phyloP scores from a whole-genome alignment of 2,888 invertebrate genomes.

The Ctenicera cuprea region DNA sequence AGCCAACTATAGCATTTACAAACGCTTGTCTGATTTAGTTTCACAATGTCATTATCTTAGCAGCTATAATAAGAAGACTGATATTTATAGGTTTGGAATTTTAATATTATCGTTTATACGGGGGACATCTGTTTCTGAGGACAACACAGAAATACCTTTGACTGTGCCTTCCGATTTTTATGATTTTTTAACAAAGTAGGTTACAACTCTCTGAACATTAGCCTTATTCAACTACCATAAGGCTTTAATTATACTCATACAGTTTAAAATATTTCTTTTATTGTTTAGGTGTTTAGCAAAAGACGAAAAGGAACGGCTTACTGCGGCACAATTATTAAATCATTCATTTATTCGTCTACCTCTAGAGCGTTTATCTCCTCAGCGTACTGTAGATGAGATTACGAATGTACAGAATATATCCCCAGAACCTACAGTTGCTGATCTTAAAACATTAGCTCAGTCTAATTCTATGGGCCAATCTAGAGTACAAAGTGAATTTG shows the following conservation, averaged over 20 bases:
- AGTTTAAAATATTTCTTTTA: not conserved
- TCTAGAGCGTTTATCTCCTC: constrained; percentile 71
- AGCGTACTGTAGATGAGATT: constrained; percentile 66
- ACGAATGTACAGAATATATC: constrained; percentile 68
- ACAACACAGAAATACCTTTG: constrained; percentile 76
- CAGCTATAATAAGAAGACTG: constrained; percentile 79
- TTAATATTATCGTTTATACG: constrained; percentile 80
- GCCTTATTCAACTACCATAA: too few relatives aligned
- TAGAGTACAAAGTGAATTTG: constrained; percentile 87
- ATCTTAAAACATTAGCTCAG: constrained; percentile 59
- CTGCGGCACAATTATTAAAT: constrained; percentile 84
- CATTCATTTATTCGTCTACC: constrained; percentile 82
- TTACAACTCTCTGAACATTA: too few relatives aligned
- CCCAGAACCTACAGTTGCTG: constrained; percentile 61
- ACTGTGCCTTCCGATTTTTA: constrained; percentile 78
- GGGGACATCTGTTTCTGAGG: constrained; percentile 73
- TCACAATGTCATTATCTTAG: constrained; percentile 68
- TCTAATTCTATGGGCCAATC: constrained; percentile 76
- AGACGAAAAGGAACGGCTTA: constrained; percentile 84
- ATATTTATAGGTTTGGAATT: constrained; percentile 83
- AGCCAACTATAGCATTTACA: constrained; percentile 83
- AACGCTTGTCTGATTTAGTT: constrained; percentile 77
- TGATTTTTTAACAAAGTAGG: constrained; percentile 84
- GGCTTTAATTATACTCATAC: too few relatives aligned
- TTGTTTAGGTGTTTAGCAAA: constrained; percentile 78